Evolutionary conservation across 2,797 vertebrate genomes (phyloP), one percentile per base, ranked within the genome.

Genomic region (Neopelma chrysocephalum): DNA sequence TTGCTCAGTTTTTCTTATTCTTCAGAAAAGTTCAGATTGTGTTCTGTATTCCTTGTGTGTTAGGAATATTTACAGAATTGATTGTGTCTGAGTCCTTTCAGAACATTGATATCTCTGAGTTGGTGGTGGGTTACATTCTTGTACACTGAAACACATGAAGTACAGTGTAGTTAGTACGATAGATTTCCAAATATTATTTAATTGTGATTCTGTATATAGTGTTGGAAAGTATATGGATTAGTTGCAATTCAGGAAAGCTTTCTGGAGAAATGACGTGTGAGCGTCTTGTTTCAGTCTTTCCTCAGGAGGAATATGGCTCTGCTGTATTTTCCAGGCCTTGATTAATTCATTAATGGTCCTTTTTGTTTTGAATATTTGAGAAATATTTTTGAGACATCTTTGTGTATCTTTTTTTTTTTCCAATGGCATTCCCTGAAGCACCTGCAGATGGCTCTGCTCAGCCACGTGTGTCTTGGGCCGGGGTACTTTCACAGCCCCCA

Each of bases 401-500:
- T 95, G 32, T 86, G 32, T 77, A 65, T 88, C 62, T 11, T 40
- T 66, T 66, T 97, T 76, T 65, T 97, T 88, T 70, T n/a, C 69
- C 64, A 91, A 1, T n/a, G 34, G 86, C 91, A 61, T 96, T 97
- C 93, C 78, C 91, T 91, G 94, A 91, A 93, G 90, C 91, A n/a
- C 86, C 93, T 90, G 92, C 96, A 96, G 96, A 94, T 92, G 96
- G 92, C 83, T 96, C 96, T 93, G 82, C 96, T 90, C 96, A 97
- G 76, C 58, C 76, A 4, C n/a, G 5, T 4, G 91, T 97, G 9
- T 98, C 98, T 48, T 99, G 98, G 98, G 98, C 99, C 8, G 98
- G 96, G 62, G 96, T 99, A 19, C 98, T 99, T 70, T 98, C 98
- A 29, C 98, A 99, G 91, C 97, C 98, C 66, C 97, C 98, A 25